Evolutionary conservation across 2,797 vertebrate species (phyloP), one percentile per base, ranked within the genome.

Genomic region (Mycteria americana): DNA sequence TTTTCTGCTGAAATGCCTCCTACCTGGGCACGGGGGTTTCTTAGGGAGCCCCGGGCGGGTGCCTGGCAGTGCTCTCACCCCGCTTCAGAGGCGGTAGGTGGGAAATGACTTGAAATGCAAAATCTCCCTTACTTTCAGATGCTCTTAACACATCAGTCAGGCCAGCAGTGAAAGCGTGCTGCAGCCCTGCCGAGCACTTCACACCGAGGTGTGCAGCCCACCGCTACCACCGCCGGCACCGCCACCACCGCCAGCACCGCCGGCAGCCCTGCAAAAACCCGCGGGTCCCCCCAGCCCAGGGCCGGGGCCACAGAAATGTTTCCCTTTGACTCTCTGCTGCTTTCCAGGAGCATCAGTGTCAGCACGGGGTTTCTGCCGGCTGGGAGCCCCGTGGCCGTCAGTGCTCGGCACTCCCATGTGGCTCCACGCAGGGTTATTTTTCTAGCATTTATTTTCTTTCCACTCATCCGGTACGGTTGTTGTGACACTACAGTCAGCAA

Each of bases 401-500:
- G 79, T 59, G 69, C 80, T 73, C 68, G 0, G 51, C 56, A 18
- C 75, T 73, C 85, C 74, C 91, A 78, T 8, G 11, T 84, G 93
- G 3, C 89, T 88, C 81, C 70, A 50, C 5, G 1, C 72, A 46
- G 27, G 50, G 72, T 90, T 91, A 56, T 94, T 95, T 95, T 96
- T 89, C 92, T 72, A 74, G 31, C 70, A 7, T 82, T 93, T 90
- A 3, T 94, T 92, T 64, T 89, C 69, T 78, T 30, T 31, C 89
- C 89, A 50, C 85, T 97, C 95, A 96, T 95, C 93, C 74, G 86
- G 94, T 85, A 48, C 45, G 5, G 57, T 51, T 94, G 97, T 93
- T 96, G 92, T 97, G 96, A 95, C 96, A 93, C 46, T 25, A 18
- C 73, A 90, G 96, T 92, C 93, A 97, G 92, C 96, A 89, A 92